Evolutionary conservation across 1,140 invertebrate species (phyloP).

Genomic region (Lepidotrigona ventralis): DNA sequence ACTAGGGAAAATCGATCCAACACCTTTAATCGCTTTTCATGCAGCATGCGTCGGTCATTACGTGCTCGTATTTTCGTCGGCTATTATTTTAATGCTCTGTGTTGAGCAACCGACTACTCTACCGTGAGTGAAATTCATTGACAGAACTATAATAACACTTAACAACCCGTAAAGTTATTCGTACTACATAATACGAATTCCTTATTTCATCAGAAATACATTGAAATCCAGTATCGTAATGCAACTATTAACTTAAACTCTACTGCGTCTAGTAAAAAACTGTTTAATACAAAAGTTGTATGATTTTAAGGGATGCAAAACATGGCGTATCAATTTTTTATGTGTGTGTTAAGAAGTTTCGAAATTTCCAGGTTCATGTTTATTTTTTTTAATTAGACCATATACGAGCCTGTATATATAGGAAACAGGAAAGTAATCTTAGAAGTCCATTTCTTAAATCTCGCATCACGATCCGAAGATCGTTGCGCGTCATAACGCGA

Average conservation of each 20-base stretch:
- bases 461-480: too few species aligned
- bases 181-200: not conserved
- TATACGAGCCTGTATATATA: too few species aligned
- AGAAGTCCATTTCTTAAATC: not conserved
- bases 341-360: too few species aligned
- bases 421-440: too few species aligned
- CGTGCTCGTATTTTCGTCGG: slow-evolving; percentile 57
- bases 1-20: slow-evolving; percentile 67
- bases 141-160: slow-evolving; percentile 4
- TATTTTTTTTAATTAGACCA: too few species aligned
- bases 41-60: slow-evolving; percentile 47
- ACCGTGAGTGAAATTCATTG: slow-evolving; percentile 25
- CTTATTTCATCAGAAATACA: not conserved
- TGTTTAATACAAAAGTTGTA: too few species aligned
- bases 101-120: slow-evolving; percentile 34
- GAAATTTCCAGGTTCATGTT: too few species aligned
- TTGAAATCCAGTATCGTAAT: not conserved
- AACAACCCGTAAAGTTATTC: not conserved
- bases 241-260: too few species aligned
- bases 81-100: slow-evolving; percentile 31
- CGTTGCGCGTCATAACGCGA: not conserved
- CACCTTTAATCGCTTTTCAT: slow-evolving; percentile 66
- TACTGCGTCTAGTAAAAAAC: too few species aligned
- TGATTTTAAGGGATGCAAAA: too few species aligned
- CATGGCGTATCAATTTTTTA: too few species aligned